Base-by-base conservation (phyloP, 2,888 invertebrate species). In the Ornithoptera alexandrae region DNA sequence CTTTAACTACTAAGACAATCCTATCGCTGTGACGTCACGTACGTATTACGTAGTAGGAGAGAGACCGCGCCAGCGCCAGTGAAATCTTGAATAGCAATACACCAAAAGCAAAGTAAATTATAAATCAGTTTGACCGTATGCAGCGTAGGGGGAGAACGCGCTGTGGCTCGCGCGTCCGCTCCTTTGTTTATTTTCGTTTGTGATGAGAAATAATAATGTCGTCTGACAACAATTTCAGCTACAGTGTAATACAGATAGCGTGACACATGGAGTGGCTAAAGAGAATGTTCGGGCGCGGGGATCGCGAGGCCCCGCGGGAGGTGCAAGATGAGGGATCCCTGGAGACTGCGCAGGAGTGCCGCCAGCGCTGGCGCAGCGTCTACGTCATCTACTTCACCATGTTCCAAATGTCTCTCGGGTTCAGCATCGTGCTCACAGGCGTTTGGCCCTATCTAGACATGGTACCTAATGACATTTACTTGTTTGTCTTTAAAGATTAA, bases 391-490 rank as follows among this genome's bases (percentile, higher is more conserved):
- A 97, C 88, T 97, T 97, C 86, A 97, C 97, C 68, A 97, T 97
- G 95, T 97, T 97, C 89, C 94, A 97, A 75, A 97, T 97, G 95
- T 96, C 97, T 0, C 91, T 97, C 65, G 97, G 97, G 39, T 97
- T 97, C 88, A 97, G 97, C 84, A 96, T 97, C 76, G 95, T 97
- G 75, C 93, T 97, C 61, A 97, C 97, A 0, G 97, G 97, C 69
- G 96, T 97, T 62, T 97, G 97, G 97, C 97, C 97, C 2, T 97
- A 96, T 84, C 94, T 97, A 70, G 95, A 96, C 82, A 96, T 96
- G 94, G 97, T 97, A 90, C 84, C 73, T 53, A n/a, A 7, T 30
- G 30, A 30, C 24, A 56, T 65, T 69, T 56, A 57, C 65, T 57
- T 18, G 30, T 53, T 56, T 64, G 18, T 64, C 63, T 64, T n/a